These are phyloP conservation scores for Coturnix japonica DNA, from an alignment of 2,113 vertebrate species.

Conservation along the genomic window DNA sequence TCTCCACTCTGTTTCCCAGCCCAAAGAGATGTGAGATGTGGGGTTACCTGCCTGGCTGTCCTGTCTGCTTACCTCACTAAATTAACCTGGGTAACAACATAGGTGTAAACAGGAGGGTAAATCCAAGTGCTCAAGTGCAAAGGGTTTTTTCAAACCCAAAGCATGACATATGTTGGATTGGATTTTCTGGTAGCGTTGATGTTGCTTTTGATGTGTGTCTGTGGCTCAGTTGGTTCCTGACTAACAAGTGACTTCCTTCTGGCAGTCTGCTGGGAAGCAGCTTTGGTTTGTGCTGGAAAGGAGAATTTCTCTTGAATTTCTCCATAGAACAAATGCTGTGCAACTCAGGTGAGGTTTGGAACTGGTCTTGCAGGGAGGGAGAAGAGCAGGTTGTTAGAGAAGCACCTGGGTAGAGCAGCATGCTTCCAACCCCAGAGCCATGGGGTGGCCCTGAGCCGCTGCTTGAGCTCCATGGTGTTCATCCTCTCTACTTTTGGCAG, in stretches of 20 bases:
- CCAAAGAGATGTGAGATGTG: not conserved
- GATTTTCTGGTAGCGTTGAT: not conserved
- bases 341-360: not conserved
- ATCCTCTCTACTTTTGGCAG: not conserved
- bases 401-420: not conserved
- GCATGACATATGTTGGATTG: not conserved
- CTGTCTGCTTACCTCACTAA: too few relatives aligned
- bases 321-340: not conserved
- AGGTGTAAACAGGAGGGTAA: not conserved
- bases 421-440: not conserved
- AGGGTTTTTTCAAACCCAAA: not conserved
- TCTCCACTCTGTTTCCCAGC: not conserved
- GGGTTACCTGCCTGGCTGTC: not conserved
- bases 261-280: not conserved
- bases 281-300: not conserved
- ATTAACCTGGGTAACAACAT: not conserved
- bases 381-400: not conserved
- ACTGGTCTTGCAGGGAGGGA: not conserved
- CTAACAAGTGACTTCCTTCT: not conserved
- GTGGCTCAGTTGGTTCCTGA: not conserved
- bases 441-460: too few relatives aligned
- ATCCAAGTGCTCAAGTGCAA: not conserved
- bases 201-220: not conserved
- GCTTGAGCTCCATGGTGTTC: too few relatives aligned
- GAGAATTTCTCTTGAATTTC: not conserved